A percentile compares a stretch with the other conserved stretches of the same genome.
phyloP scores from a whole-genome alignment of 2,113 vertebrate genomes.

The Siniperca knerii region DNA sequence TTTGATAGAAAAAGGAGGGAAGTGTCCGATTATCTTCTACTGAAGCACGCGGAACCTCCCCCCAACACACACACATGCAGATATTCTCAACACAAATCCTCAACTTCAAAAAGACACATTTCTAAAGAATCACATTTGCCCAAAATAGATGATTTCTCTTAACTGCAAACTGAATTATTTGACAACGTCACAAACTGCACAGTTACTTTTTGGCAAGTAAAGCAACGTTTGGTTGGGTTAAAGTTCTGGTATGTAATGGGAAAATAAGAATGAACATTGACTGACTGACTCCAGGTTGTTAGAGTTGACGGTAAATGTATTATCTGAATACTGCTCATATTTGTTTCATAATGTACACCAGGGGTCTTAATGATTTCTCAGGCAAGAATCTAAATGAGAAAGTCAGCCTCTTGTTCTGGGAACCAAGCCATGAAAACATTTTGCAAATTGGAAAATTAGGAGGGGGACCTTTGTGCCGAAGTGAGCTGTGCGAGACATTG shows the following conservation, averaged over 20 bases:
- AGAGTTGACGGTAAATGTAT: constrained; percentile 14
- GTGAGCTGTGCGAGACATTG: constrained; percentile 17
- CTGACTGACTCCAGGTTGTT: background rate
- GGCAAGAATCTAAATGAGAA: constrained; percentile 47
- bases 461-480: constrained; percentile 23
- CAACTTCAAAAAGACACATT: background rate
- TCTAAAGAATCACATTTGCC: background rate
- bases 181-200: background rate
- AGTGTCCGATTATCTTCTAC: constrained; percentile 22
- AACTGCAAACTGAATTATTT: background rate
- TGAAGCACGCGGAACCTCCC: background rate
- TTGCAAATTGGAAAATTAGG: constrained; percentile 44
- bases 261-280: background rate
- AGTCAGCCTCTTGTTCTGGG: constrained; percentile 35
- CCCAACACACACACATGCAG: background rate
- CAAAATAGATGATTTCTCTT: background rate
- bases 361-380: constrained; percentile 50
- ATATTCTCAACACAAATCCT: background rate
- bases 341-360: constrained; percentile 37
- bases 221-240: background rate
- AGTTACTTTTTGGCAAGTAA: background rate
- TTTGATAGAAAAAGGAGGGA: constrained; percentile 20
- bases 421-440: constrained; percentile 44
- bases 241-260: background rate
- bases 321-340: constrained; percentile 6